Conservation (phyloP, 2,113 vertebrate species). For the Xiphophorus maculatus region DNA sequence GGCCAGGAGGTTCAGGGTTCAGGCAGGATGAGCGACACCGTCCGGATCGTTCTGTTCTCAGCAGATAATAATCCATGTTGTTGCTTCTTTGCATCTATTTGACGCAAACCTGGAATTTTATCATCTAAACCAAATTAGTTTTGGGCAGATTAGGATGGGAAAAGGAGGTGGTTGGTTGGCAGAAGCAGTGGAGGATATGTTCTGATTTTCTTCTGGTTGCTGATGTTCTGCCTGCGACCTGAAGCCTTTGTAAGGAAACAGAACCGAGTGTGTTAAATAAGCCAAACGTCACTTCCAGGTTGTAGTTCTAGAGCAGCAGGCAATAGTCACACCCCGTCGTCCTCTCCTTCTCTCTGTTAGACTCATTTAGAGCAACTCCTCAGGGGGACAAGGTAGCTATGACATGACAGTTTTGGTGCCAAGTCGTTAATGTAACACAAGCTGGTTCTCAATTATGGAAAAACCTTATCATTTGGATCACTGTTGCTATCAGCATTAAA, state of each 20-base stretch:
- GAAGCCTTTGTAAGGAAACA: neutral
- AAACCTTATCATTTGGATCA: neutral
- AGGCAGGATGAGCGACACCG: neutral
- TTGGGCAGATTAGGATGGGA: neutral
- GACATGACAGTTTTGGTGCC: neutral
- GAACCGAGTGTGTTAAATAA: conserved; percentile 15
- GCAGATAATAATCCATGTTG: conserved; percentile 18
- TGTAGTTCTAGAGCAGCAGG: conserved; percentile 12
- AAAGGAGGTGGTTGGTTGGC: conserved; percentile 11
- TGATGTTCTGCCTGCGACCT: neutral
- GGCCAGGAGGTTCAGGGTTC: conserved; percentile 4
- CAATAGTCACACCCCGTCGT: conserved; percentile 44
- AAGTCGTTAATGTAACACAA: neutral
- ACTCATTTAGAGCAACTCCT: conserved; percentile 17
- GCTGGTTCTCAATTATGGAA: neutral
- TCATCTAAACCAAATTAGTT: neutral
- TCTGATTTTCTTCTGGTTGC: neutral
- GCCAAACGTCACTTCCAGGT: conserved; percentile 36
- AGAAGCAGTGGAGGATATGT: conserved; percentile 23
- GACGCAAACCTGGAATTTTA: neutral
- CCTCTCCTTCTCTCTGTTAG: conserved; percentile 3
- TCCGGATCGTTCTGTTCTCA: conserved; percentile 29
- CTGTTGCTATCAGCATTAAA: neutral
- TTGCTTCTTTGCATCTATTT: conserved; percentile 2
- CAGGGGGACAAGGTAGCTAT: neutral